A percentile compares a stretch with the other conserved stretches of the same genome.
Conservation (phyloP, 2,797 vertebrate genomes). For the Neoniphon sammara region DNA sequence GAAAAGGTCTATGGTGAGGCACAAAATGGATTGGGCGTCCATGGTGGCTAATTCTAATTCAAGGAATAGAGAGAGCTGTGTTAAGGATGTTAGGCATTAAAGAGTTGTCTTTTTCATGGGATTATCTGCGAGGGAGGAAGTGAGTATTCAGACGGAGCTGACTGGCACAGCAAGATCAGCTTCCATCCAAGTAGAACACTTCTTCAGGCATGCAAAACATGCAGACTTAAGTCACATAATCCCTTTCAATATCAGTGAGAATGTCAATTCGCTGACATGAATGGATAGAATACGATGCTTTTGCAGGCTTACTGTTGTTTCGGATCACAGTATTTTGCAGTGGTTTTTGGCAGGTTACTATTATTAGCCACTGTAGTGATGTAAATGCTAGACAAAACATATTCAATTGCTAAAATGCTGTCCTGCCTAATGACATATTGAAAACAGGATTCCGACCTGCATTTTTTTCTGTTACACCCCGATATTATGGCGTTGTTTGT, state of each 20-base stretch:
- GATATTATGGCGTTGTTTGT: constrained; percentile 43
- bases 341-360: constrained; percentile 51
- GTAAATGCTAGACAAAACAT: constrained; percentile 52
- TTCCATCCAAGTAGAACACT: constrained; percentile 81
- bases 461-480: constrained; percentile 42
- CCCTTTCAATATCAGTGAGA: constrained; percentile 75
- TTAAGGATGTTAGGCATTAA: constrained; percentile 79
- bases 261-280: constrained; percentile 75
- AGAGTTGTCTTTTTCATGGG: constrained; percentile 75
- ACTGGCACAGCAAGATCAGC: constrained; percentile 76
- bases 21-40: constrained; percentile 60
- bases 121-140: constrained; percentile 79
- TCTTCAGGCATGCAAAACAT: constrained; percentile 79
- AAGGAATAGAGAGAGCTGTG: constrained; percentile 63
- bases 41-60: constrained; percentile 72
- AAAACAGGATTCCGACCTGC: constrained; percentile 24
- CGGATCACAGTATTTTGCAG: constrained; percentile 42
- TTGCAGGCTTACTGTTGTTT: constrained; percentile 60
- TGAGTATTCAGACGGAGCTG: constrained; percentile 72
- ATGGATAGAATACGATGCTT: constrained; percentile 48
- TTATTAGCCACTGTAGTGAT: constrained; percentile 59
- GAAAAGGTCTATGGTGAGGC: constrained; percentile 43
- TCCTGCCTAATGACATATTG: constrained; percentile 42
- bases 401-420: constrained; percentile 49
- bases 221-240: constrained; percentile 81